A percentile compares a stretch with the other conserved stretches of the same genome.
Conservation (phyloP, 2,113 vertebrate species). For the Myodes glareolus region DNA sequence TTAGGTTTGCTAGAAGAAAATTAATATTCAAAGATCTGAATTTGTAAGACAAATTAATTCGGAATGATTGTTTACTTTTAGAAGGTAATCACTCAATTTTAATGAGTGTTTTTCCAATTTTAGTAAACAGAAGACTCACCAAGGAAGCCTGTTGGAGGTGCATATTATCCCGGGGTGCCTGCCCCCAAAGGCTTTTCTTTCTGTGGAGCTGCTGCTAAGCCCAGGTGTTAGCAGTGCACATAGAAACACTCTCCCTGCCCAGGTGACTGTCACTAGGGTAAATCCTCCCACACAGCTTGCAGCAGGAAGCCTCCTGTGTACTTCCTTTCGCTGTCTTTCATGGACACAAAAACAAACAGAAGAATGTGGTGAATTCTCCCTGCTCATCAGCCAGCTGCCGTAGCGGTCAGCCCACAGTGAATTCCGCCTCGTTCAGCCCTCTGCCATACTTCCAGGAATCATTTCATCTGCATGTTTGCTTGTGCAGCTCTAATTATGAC, state of each 20-base stretch:
- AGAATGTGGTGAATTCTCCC: background rate
- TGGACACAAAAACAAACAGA: background rate
- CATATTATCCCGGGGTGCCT: background rate
- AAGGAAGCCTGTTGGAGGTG: slow-evolving; percentile 11
- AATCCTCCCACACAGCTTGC: background rate
- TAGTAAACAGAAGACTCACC: background rate
- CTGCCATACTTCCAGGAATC: background rate
- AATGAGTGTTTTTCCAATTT: slow-evolving; percentile 47
- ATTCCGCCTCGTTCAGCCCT: background rate
- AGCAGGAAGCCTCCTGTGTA: background rate
- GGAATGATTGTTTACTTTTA: slow-evolving; percentile 65
- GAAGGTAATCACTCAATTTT: slow-evolving; percentile 46
- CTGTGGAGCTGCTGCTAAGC: background rate
- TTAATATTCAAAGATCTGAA: slow-evolving; percentile 27
- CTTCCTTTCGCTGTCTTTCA: background rate
- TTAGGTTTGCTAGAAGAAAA: slow-evolving; percentile 33
- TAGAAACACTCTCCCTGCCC: background rate
- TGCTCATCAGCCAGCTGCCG: background rate
- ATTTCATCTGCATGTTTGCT: background rate
- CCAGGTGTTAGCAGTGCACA: slow-evolving; percentile 27
- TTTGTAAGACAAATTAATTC: slow-evolving; percentile 59
- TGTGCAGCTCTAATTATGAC: background rate
- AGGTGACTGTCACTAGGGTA: background rate
- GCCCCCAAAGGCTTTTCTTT: background rate
- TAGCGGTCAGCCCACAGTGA: background rate